These are phyloP conservation scores for Vicugna pacos DNA, from an alignment of 2,113 vertebrate species.

Conservation along the genomic window DNA sequence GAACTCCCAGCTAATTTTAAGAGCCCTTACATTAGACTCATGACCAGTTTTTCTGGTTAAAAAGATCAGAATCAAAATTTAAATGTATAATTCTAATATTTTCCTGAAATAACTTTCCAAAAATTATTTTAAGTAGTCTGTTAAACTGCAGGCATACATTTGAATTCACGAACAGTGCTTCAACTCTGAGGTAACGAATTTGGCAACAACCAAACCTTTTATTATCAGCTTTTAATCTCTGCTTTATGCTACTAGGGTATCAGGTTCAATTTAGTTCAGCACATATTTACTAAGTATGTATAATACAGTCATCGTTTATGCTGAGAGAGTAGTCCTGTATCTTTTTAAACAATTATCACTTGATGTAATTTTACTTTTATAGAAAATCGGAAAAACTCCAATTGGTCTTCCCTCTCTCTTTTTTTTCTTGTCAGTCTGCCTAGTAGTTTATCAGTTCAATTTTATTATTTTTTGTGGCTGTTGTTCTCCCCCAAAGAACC, in stretches of 20 bases:
- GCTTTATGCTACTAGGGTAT: background rate
- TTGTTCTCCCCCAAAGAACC: background rate
- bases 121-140: background rate
- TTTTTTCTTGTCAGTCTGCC: background rate
- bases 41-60: background rate
- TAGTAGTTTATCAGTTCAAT: background rate
- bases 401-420: constrained; percentile 13
- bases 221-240: background rate
- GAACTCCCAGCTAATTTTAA: background rate
- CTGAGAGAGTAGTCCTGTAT: background rate
- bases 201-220: background rate
- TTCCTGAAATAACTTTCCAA: constrained; percentile 3
- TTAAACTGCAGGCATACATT: background rate
- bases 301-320: background rate
- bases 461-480: background rate
- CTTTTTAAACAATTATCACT: background rate
- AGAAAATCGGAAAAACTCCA: background rate
- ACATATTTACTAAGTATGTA: background rate
- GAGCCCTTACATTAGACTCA: background rate
- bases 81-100: constrained; percentile 29
- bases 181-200: background rate
- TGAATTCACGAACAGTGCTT: background rate
- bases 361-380: background rate
- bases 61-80: constrained; percentile 25
- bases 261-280: background rate